Conservation (phyloP, 2,797 vertebrate genomes). For the Emys orbicularis region DNA sequence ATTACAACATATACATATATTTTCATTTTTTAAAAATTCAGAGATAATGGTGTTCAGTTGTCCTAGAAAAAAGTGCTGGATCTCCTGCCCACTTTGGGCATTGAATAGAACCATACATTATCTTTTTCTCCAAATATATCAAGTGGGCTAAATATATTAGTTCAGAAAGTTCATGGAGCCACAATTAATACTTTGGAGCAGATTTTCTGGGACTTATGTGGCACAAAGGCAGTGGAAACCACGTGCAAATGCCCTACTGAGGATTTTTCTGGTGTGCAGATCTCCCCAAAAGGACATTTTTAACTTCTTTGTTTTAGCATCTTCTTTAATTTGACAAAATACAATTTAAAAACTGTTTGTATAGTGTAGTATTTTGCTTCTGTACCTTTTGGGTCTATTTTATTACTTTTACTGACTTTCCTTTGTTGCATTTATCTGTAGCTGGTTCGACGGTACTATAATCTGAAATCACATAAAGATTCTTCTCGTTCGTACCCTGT, state of each 20-base stretch:
- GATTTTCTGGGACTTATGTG: neutral
- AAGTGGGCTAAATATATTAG: neutral
- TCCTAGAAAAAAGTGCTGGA: neutral
- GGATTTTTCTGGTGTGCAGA: neutral
- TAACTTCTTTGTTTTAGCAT: neutral
- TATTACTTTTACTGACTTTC: conserved; percentile 12
- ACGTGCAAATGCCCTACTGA: neutral
- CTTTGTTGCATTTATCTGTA: conserved; percentile 71
- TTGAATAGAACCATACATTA: neutral
- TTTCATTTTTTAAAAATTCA: neutral
- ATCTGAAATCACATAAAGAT: conserved; percentile 82
- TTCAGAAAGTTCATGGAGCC: neutral
- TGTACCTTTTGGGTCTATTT: neutral
- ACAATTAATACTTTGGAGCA: neutral
- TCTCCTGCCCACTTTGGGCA: neutral
- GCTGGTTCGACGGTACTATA: conserved; percentile 91
- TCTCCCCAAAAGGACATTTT: neutral
- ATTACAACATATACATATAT: neutral
- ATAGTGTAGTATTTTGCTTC: neutral
- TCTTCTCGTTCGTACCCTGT: conserved; percentile 86
- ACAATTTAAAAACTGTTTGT: neutral
- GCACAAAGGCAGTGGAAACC: neutral
- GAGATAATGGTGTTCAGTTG: neutral
- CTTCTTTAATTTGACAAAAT: neutral
- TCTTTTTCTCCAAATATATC: neutral